Evolutionary conservation across 2,888 invertebrate genomes (phyloP).

Genomic region (Chymomyza procnemis): DNA sequence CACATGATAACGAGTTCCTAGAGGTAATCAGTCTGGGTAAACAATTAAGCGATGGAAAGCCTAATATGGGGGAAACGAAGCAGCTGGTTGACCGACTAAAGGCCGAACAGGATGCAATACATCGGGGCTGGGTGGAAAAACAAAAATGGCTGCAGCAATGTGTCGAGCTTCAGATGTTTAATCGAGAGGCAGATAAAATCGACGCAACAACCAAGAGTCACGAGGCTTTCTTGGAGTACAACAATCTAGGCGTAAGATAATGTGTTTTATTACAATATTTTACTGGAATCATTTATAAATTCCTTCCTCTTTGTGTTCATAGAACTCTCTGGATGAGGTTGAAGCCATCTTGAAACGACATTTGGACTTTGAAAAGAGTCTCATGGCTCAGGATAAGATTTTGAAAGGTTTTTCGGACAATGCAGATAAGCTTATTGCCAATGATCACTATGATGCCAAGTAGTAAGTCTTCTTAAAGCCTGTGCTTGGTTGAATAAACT

Average conservation of each 20-base stretch:
- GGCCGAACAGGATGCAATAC: slow-evolving; percentile 87
- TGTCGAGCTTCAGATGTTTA: slow-evolving; percentile 93
- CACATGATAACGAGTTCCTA: slow-evolving; percentile 91
- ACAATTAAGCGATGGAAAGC: slow-evolving; percentile 87
- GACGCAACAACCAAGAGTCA: slow-evolving; percentile 97
- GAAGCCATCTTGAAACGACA: slow-evolving; percentile 95
- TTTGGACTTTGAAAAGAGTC: slow-evolving; percentile 93
- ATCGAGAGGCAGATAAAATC: slow-evolving; percentile 97
- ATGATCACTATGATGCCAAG: slow-evolving; percentile 88
- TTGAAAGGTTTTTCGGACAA: slow-evolving; percentile 89
- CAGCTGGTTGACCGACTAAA: slow-evolving; percentile 86
- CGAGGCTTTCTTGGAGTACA: slow-evolving; percentile 94
- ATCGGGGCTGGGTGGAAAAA: slow-evolving; percentile 90
- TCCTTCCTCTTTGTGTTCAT: neutral
- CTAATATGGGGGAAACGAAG: slow-evolving; percentile 86
- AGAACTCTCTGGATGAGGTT: slow-evolving; percentile 93
- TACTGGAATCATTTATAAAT: no score
- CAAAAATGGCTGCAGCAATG: slow-evolving; percentile 92
- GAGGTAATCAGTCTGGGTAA: slow-evolving; percentile 89
- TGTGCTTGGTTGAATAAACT: slow-evolving; percentile 9
- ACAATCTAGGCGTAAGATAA: slow-evolving; percentile 87
- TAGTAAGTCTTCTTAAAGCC: slow-evolving; percentile 81
- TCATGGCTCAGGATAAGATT: slow-evolving; percentile 95
- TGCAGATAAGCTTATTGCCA: slow-evolving; percentile 88
- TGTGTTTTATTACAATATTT: neutral